Conservation (phyloP, 2,113 vertebrate genomes). For the Burhinus bistriatus region DNA sequence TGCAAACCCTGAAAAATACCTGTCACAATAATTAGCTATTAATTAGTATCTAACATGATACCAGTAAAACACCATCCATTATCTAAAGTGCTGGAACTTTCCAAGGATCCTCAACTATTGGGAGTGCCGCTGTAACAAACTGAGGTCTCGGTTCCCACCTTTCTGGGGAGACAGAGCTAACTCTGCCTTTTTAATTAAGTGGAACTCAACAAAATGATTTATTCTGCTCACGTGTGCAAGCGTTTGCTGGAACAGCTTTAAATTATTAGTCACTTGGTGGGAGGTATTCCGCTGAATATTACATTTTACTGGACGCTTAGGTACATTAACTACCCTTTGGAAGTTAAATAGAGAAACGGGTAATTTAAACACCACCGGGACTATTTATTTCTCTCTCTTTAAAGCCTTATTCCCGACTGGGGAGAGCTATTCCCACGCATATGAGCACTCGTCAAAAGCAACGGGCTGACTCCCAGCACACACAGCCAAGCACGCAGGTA, state of each 20-base stretch:
- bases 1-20: neutral
- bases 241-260: neutral
- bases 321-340: neutral
- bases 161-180: neutral
- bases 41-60: neutral
- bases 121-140: neutral
- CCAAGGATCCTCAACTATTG: neutral
- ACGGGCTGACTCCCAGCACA: neutral
- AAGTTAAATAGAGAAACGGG: neutral
- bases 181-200: neutral
- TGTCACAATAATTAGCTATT: neutral
- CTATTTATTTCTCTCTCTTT: constrained; percentile 11
- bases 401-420: neutral
- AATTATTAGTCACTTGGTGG: neutral
- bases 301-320: neutral
- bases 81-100: neutral
- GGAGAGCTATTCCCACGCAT: constrained; percentile 34
- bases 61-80: neutral
- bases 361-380: neutral
- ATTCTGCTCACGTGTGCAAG: neutral
- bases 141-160: neutral
- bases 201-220: neutral
- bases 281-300: neutral
- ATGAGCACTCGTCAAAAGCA: neutral
- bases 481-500: neutral